These are phyloP conservation scores for Pocota personata DNA, from an alignment of 2,888 invertebrate genomes.

Conservation along the genomic window DNA sequence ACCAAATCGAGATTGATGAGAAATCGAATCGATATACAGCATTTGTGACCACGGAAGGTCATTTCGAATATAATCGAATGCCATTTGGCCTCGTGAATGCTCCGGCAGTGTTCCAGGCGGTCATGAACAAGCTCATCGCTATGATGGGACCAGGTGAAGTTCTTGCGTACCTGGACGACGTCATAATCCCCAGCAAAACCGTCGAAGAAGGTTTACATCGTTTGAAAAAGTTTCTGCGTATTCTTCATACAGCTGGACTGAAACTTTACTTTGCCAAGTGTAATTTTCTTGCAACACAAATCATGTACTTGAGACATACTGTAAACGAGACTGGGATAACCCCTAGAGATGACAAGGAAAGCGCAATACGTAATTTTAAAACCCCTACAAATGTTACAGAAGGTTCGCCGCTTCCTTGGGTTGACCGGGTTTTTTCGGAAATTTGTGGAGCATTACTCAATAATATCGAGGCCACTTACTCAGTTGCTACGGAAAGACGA, in stretches of 20 bases:
- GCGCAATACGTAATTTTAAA: slow-evolving; percentile 3
- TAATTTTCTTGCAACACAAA: not conserved
- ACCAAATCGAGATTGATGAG: slow-evolving; percentile 67
- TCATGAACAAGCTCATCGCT: not conserved
- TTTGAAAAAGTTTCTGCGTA: not conserved
- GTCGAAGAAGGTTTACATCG: not conserved
- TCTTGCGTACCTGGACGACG: slow-evolving; percentile 12
- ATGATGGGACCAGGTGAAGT: not conserved
- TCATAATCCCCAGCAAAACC: slow-evolving; percentile 8
- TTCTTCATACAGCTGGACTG: not conserved
- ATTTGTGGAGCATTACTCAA: not conserved
- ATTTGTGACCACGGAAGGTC: slow-evolving; percentile 20
- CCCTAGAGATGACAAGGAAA: not conserved
- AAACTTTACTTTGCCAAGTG: not conserved
- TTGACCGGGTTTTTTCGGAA: slow-evolving; percentile 8
- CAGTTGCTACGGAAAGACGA: slow-evolving; percentile 3
- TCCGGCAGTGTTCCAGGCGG: slow-evolving; percentile 1
- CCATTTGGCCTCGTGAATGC: slow-evolving; percentile 18
- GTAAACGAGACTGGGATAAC: not conserved
- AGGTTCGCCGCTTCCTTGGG: slow-evolving; percentile 5
- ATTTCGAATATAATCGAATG: slow-evolving; percentile 19
- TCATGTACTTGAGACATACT: not conserved
- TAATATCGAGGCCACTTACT: slow-evolving; percentile 8
- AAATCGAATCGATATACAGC: slow-evolving; percentile 64
- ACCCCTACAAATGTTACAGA: not conserved